Evolutionary conservation across 2,888 invertebrate genomes (phyloP).

Genomic region (Parnassius smintheus): DNA sequence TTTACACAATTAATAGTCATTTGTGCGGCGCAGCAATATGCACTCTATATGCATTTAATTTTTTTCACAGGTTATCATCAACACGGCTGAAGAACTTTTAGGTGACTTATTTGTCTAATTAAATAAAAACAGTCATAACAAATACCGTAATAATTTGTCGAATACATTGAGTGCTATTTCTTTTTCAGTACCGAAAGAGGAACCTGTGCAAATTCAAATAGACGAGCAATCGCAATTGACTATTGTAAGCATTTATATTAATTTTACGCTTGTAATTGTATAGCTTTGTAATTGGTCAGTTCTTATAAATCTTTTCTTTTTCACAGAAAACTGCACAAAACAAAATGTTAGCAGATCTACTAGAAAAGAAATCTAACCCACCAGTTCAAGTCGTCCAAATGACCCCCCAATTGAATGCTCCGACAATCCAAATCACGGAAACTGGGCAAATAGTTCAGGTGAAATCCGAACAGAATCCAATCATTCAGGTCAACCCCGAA

Average conservation of each 20-base stretch:
- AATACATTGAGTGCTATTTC: slow-evolving; percentile 6
- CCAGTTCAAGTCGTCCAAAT: slow-evolving; percentile 76
- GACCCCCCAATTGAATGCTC: slow-evolving; percentile 66
- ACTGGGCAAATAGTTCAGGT: slow-evolving; percentile 75
- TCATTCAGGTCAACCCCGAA: slow-evolving; percentile 62
- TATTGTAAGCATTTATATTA: slow-evolving; percentile 53
- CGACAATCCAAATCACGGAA: slow-evolving; percentile 74
- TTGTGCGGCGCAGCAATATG: background rate
- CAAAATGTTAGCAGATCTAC: slow-evolving; percentile 91
- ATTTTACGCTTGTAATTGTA: background rate
- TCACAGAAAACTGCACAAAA: slow-evolving; percentile 77
- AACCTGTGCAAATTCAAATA: slow-evolving; percentile 69
- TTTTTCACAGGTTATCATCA: slow-evolving; percentile 44
- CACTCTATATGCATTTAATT: background rate
- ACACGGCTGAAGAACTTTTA: slow-evolving; percentile 46
- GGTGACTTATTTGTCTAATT: slow-evolving; percentile 37
- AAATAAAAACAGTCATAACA: background rate
- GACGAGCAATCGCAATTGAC: slow-evolving; percentile 71
- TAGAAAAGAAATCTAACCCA: slow-evolving; percentile 87
- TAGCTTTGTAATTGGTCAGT: background rate
- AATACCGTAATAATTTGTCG: background rate
- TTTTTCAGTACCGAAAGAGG: slow-evolving; percentile 63
- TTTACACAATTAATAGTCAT: too few relatives aligned
- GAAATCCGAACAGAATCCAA: slow-evolving; percentile 55
- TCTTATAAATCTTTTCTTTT: slow-evolving; percentile 12